Evolutionary conservation across 1,140 invertebrate genomes (phyloP), one percentile per base, ranked within the genome.

Genomic region (Drosophila erecta): DNA sequence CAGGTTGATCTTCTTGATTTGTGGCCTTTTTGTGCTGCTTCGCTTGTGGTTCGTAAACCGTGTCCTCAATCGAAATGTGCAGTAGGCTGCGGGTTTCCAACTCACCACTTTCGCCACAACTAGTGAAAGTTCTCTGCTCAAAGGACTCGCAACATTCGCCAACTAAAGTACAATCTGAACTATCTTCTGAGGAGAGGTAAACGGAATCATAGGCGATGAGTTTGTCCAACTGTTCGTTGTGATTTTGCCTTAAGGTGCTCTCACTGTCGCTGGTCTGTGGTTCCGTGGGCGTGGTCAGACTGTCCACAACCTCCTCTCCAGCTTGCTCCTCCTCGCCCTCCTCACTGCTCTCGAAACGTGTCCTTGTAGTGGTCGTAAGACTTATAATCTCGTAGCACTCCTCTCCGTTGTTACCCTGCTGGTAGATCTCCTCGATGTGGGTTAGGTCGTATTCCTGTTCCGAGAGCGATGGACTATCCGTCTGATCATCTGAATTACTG

Each of bases 151-250:
- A 72, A 41, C 73, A 78, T 14, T 86, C 90, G 12, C 91, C 91
- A 0, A 90, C 67, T n/a, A 92, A 20, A 0, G 90, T 92, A 22
- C 81, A 81, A 47, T 92, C 92, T 11, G 91, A 92, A 38, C 92
- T 91, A 22, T 91, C 91, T 43, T 92, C 92, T 1, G 91, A 92
- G 14, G 91, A 92, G 1, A 92, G 57, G 61, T 92, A 92, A 1
- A 92, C 90, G 33, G 92, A 92, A 57, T 92, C 92, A 64, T 92
- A 92, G 50, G 91, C 90, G 46, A 92, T 92, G 0, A 92, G 62
- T 6, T 91, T 81, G 6, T 91, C 90, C 56, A 91, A 30, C 51
- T 78, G 87, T 11, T 20, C 20, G 40, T 54, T 70, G 12, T 72
- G 56, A 3, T 35, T 20, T n/a, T 81, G 84, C 40, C 84, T 85